Evolutionary conservation across 2,888 invertebrate genomes (phyloP).

Genomic region (Lymantria dispar): DNA sequence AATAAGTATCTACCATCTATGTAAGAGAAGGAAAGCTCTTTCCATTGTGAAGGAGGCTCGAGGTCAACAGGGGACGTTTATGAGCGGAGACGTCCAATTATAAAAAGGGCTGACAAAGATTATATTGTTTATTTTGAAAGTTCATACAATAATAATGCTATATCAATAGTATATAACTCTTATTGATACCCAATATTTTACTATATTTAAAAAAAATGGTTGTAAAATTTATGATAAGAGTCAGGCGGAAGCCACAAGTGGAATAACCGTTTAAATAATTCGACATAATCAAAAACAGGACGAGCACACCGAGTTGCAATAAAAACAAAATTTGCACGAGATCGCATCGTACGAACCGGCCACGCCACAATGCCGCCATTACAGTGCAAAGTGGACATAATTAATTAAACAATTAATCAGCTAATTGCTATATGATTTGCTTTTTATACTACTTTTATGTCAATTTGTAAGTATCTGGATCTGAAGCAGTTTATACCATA

Average conservation of each 20-base stretch:
- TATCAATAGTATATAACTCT: too few species aligned
- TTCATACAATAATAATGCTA: too few species aligned
- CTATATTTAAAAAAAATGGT: neutral
- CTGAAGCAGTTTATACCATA: constrained; percentile 38
- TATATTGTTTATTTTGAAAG: too few species aligned
- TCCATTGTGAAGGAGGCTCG: too few species aligned
- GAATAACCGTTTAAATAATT: neutral
- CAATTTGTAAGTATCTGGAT: constrained; percentile 67
- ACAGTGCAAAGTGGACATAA: constrained; percentile 47
- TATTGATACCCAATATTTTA: too few species aligned
- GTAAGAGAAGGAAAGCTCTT: too few species aligned
- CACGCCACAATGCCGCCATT: constrained; percentile 22
- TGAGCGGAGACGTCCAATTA: too few species aligned
- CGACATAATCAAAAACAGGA: neutral
- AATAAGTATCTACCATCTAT: too few species aligned
- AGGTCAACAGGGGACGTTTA: too few species aligned
- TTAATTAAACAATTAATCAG: constrained; percentile 82
- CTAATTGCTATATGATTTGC: constrained; percentile 76
- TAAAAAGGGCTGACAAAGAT: too few species aligned
- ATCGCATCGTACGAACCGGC: constrained; percentile 43
- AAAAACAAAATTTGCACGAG: constrained; percentile 36
- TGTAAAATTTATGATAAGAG: neutral
- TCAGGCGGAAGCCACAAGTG: neutral
- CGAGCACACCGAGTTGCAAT: neutral
- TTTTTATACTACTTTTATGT: constrained; percentile 64